phyloP scores from a whole-genome alignment of 2,797 vertebrate genomes.

The Tokudaia tokunoshimensis region DNA sequence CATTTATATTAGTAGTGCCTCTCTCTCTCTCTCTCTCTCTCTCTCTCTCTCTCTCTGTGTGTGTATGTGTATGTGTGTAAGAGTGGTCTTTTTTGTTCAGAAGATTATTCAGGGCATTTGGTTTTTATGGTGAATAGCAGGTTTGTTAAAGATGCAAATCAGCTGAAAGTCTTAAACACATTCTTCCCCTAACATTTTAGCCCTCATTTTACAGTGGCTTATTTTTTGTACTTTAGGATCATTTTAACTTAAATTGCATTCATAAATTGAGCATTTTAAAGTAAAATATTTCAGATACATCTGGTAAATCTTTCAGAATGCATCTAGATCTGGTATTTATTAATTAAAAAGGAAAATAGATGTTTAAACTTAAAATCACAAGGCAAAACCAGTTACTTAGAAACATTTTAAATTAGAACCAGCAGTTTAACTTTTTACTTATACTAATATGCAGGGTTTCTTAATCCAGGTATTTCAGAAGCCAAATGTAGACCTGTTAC shows the following conservation, averaged over 20 bases:
- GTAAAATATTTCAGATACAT: background rate
- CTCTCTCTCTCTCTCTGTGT: background rate
- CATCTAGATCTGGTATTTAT: constrained; percentile 38
- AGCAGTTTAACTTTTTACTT: constrained; percentile 22
- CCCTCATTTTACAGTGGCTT: background rate
- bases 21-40: background rate
- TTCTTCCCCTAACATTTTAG: constrained; percentile 50
- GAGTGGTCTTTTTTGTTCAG: constrained; percentile 1
- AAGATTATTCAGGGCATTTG: background rate
- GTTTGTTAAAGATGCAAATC: constrained; percentile 42
- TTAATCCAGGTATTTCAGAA: constrained; percentile 46
- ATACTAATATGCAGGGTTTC: background rate
- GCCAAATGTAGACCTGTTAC: background rate
- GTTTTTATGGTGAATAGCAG: background rate
- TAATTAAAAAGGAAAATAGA: constrained; percentile 39
- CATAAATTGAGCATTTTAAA: constrained; percentile 58
- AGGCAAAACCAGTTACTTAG: constrained; percentile 18
- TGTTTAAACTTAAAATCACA: constrained; percentile 31
- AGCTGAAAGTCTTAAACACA: constrained; percentile 27
- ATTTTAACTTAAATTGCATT: constrained; percentile 44
- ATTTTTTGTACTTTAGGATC: constrained; percentile 25
- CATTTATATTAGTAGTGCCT: background rate
- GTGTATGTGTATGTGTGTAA: background rate
- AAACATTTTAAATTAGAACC: constrained; percentile 58
- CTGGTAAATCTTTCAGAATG: constrained; percentile 29